Percentiles rank a stretch among this genome's conserved stretches.
phyloP scores from a whole-genome alignment of 2,888 invertebrate genomes.

The Diarsia brunnea region DNA sequence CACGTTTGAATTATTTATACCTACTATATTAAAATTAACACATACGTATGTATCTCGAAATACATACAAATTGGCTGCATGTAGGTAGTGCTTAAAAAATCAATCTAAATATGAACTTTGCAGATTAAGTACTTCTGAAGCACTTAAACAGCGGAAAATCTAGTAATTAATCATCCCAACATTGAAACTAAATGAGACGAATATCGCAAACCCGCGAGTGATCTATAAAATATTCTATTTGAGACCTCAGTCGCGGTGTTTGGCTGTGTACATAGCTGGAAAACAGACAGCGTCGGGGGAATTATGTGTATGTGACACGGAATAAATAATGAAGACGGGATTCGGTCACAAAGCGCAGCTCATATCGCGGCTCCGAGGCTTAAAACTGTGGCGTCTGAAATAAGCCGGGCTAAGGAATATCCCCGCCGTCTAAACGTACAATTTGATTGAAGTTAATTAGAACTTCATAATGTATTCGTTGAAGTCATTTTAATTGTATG shows the following conservation, averaged over 20 bases:
- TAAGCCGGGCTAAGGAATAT: conserved; percentile 68
- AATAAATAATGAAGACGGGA: conserved; percentile 77
- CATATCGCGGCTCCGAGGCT: conserved; percentile 72
- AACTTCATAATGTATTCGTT: conserved; percentile 60
- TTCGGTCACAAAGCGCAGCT: conserved; percentile 72
- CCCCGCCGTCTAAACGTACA: conserved; percentile 54
- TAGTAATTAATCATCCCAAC: conserved; percentile 8
- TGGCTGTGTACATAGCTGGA: conserved; percentile 57
- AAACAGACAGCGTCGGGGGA: conserved; percentile 63
- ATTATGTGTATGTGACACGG: conserved; percentile 69
- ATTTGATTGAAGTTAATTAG: conserved; percentile 62
- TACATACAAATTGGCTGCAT: neutral
- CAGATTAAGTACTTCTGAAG: neutral
- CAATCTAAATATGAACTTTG: conserved; percentile 21
- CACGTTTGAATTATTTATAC: too few species aligned
- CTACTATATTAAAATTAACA: too few species aligned
- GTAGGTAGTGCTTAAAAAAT: conserved; percentile 1
- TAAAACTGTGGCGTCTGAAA: conserved; percentile 72
- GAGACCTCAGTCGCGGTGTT: conserved; percentile 51
- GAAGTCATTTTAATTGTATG: conserved; percentile 54
- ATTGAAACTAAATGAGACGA: conserved; percentile 25
- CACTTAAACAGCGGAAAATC: conserved; percentile 4
- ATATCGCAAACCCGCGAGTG: conserved; percentile 15
- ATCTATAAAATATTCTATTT: conserved; percentile 66
- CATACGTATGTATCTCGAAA: too few species aligned